Conservation (phyloP, 2,113 vertebrate species). For the Lontra canadensis region DNA sequence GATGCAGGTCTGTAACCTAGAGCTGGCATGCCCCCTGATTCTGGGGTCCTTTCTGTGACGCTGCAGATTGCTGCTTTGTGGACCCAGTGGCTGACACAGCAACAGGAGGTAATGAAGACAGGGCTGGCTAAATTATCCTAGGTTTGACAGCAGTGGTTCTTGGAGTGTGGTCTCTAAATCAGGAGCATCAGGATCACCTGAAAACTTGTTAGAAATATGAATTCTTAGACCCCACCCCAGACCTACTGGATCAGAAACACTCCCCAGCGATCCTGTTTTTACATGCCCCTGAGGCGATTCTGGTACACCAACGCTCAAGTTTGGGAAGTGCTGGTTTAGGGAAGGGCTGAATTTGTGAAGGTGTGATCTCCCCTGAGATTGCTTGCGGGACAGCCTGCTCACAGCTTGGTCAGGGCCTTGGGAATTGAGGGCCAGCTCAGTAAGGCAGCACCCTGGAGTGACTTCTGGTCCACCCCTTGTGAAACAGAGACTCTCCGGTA, state of each 20-base stretch:
- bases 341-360: background rate
- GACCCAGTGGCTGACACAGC: background rate
- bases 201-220: background rate
- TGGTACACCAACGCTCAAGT: rapidly evolving
- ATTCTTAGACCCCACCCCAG: background rate
- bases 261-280: background rate
- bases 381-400: too few relatives aligned
- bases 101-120: background rate
- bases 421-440: background rate
- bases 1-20: background rate
- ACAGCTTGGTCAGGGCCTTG: background rate
- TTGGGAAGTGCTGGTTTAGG: background rate
- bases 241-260: background rate
- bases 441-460: background rate
- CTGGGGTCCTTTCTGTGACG: background rate
- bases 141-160: background rate
- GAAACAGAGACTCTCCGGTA: background rate
- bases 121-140: background rate
- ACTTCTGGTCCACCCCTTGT: background rate
- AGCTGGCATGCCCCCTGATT: background rate
- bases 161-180: background rate
- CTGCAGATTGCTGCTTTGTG: background rate
- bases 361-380: background rate
- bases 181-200: background rate
- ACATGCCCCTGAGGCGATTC: too few relatives aligned